Conservation (phyloP, 1,140 invertebrate species). For the Polypedilum pembai region DNA sequence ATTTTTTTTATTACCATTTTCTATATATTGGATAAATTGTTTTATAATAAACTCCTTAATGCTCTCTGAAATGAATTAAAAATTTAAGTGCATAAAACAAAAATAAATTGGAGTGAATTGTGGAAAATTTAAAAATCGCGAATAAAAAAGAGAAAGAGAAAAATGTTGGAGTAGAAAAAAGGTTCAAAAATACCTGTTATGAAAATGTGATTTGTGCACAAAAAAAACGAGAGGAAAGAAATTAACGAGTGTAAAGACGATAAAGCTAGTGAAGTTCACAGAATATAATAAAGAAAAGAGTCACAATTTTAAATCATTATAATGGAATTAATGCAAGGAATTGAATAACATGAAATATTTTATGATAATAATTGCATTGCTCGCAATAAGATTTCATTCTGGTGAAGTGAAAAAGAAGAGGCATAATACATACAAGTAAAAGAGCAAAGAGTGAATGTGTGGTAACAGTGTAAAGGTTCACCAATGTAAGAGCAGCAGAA, state of each 20-base stretch:
- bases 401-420: not conserved
- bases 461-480: not conserved
- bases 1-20: not conserved
- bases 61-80: not conserved
- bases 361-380: not conserved
- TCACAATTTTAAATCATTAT: not conserved
- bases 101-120: not conserved
- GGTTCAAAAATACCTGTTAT: constrained; percentile 16
- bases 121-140: not conserved
- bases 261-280: not conserved
- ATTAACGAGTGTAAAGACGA: not conserved
- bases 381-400: not conserved
- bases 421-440: not conserved
- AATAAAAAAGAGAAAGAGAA: not conserved
- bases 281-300: not conserved
- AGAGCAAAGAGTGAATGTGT: not conserved
- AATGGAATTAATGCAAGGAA: not conserved
- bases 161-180: not conserved
- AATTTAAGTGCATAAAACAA: not conserved
- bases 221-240: not conserved
- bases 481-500: not conserved
- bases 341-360: constrained; percentile 11
- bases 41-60: not conserved
- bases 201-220: constrained; percentile 26
- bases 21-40: not conserved